Conservation (phyloP, 2,113 vertebrate species). For the Calidris pygmaea region DNA sequence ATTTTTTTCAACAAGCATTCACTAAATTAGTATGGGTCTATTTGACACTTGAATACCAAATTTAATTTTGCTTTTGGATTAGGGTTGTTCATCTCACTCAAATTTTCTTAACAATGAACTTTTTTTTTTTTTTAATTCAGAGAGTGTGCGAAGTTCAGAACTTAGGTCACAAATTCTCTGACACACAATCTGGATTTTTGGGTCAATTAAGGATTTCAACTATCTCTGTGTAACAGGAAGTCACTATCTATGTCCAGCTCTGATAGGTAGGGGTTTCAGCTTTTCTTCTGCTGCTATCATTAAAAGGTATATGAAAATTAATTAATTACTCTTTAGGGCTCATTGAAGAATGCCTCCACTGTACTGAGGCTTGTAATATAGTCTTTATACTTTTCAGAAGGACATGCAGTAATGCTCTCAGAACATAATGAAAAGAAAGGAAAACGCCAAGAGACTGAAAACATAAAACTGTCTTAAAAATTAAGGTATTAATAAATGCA, state of each 20-base stretch:
- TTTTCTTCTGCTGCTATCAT: not conserved
- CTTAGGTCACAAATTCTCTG: not conserved
- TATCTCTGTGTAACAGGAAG: not conserved
- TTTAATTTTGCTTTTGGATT: constrained; percentile 35
- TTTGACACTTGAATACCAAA: constrained; percentile 2
- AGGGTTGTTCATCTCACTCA: not conserved
- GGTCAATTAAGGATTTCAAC: not conserved
- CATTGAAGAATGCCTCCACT: not conserved
- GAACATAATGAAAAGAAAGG: not conserved
- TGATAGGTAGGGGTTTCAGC: not conserved
- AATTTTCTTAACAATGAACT: not conserved
- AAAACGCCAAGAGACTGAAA: not conserved
- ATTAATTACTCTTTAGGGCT: not conserved
- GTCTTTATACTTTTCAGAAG: not conserved
- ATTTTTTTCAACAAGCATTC: not conserved
- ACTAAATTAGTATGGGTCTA: not conserved
- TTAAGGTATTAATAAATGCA: not conserved
- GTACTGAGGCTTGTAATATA: not conserved
- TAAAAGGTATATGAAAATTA: not conserved
- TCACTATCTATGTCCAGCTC: not conserved
- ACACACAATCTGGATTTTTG: not conserved
- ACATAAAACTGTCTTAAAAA: not conserved
- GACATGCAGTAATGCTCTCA: not conserved
- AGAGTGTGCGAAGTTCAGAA: not conserved
- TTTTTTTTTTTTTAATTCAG: not conserved